These are phyloP conservation scores for Chaetophractus vellerosus DNA, from an alignment of 2,797 vertebrate species.

Conservation along the genomic window DNA sequence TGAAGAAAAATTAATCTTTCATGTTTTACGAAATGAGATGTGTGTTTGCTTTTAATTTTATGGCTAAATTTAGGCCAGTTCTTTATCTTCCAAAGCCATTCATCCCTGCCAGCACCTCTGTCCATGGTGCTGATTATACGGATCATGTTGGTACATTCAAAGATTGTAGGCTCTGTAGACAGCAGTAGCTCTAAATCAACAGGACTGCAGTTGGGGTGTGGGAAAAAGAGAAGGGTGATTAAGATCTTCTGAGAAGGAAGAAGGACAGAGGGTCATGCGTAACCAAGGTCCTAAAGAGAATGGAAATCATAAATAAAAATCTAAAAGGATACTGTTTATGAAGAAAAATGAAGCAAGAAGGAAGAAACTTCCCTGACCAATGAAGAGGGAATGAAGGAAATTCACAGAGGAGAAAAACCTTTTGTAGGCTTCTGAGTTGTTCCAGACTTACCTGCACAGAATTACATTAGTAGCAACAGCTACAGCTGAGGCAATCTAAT, in stretches of 20 bases:
- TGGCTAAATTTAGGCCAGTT: conserved; percentile 39
- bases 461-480: not conserved
- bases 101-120: conserved; percentile 62
- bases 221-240: not conserved
- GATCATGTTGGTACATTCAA: fast-evolving
- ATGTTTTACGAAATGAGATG: conserved; percentile 31
- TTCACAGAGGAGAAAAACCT: not conserved
- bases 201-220: not conserved
- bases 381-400: not conserved
- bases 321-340: not conserved
- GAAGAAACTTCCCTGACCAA: not conserved
- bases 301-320: conserved; percentile 12
- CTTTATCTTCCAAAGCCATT: not conserved
- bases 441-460: not conserved
- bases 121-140: conserved; percentile 89
- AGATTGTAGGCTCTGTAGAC: not conserved
- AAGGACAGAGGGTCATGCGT: not conserved
- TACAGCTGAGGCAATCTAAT: not conserved
- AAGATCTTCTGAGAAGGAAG: not conserved
- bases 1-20: conserved; percentile 41
- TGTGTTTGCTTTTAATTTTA: not conserved
- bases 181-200: not conserved
- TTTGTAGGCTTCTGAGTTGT: not conserved
- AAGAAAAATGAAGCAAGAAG: conserved; percentile 48
- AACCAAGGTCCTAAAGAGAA: conserved; percentile 6